phyloP scores from a whole-genome alignment of 2,113 vertebrate genomes.

The Indri indri region DNA sequence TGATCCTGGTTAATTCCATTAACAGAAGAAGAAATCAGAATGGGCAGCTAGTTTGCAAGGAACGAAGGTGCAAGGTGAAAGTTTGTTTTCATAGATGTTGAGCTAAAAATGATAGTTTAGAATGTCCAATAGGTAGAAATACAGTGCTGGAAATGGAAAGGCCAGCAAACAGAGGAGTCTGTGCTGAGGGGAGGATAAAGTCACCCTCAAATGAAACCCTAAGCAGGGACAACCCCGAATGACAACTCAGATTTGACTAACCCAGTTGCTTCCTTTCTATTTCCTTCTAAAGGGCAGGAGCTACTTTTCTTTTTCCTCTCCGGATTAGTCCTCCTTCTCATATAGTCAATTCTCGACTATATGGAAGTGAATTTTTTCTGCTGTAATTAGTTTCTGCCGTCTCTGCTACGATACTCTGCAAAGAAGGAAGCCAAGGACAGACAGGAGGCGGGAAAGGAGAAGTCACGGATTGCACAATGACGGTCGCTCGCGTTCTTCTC shows the following conservation, averaged over 20 bases:
- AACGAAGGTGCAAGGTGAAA: not conserved
- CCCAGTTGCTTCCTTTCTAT: not conserved
- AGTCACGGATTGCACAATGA: rapidly evolving
- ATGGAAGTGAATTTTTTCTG: not conserved
- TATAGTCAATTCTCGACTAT: not conserved
- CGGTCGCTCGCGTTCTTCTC: rapidly evolving
- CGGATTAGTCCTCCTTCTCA: not conserved
- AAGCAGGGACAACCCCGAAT: too few relatives aligned
- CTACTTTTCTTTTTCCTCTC: not conserved
- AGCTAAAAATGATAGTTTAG: not conserved
- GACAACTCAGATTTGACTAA: rapidly evolving
- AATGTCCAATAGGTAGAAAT: not conserved
- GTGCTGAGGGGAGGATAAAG: not conserved
- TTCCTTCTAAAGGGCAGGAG: too few relatives aligned
- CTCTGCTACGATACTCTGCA: not conserved
- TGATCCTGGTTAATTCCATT: not conserved
- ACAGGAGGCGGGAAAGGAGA: rapidly evolving
- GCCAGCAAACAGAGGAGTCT: not conserved
- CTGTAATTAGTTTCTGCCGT: not conserved
- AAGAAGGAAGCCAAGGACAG: not conserved
- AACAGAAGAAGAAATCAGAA: not conserved
- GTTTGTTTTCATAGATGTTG: too few relatives aligned
- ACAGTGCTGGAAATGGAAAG: not conserved
- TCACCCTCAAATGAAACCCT: rapidly evolving
- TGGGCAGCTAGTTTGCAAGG: not conserved